A percentile compares a stretch with the other conserved stretches of the same genome.
These are phyloP conservation scores for Chromobotia macracanthus DNA, from an alignment of 2,797 vertebrate species.

Conservation along the genomic window DNA sequence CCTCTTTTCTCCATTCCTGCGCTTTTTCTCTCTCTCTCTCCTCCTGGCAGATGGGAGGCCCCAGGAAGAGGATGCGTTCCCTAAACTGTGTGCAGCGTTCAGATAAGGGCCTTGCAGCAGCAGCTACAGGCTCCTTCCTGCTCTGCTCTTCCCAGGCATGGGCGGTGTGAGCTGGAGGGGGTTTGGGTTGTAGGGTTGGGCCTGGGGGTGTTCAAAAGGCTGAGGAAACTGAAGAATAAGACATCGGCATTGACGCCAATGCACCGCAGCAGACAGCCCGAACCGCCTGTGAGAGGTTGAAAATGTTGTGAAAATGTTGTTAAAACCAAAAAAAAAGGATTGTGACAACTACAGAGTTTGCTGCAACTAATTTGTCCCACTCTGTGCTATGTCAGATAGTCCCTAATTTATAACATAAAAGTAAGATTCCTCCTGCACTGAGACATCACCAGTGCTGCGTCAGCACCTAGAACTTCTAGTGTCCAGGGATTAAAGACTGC, in stretches of 20 bases:
- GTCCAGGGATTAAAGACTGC: conserved; percentile 62
- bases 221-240: conserved; percentile 37
- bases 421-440: conserved; percentile 50
- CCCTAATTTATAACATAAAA: conserved; percentile 57
- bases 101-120: conserved; percentile 89
- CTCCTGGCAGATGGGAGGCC: conserved; percentile 80
- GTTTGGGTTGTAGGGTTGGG: not conserved
- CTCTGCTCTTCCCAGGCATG: conserved; percentile 73
- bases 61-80: conserved; percentile 96
- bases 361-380: conserved; percentile 59
- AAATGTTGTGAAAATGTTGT: not conserved
- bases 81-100: conserved; percentile 82
- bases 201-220: conserved; percentile 45
- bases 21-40: too few relatives aligned
- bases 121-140: conserved; percentile 81
- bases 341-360: conserved; percentile 37
- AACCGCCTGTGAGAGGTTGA: not conserved
- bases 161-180: conserved; percentile 51
- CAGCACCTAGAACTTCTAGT: conserved; percentile 57
- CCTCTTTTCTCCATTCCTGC: too few relatives aligned
- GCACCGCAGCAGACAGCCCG: conserved; percentile 30
- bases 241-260: conserved; percentile 18
- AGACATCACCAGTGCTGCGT: conserved; percentile 54
- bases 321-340: conserved; percentile 5
- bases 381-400: conserved; percentile 54